Conservation (phyloP, 2,113 vertebrate genomes). For the Nymphicus hollandicus region DNA sequence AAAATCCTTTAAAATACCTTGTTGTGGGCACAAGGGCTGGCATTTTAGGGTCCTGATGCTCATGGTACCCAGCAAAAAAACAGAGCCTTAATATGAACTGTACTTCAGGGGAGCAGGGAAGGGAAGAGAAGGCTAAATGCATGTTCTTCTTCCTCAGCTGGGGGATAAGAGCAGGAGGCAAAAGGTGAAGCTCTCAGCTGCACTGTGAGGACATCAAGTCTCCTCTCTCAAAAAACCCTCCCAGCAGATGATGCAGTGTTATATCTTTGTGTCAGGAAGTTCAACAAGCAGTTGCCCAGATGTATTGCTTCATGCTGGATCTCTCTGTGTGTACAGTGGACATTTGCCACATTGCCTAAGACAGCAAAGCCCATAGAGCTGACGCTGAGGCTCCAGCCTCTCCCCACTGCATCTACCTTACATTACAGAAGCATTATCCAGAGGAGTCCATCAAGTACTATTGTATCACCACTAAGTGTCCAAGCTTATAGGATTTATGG, state of each 20-base stretch:
- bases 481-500: not conserved
- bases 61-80: rapidly evolving
- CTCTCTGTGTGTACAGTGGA: not conserved
- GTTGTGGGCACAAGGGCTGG: not conserved
- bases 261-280: rapidly evolving
- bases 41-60: not conserved
- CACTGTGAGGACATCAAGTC: not conserved
- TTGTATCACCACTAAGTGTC: not conserved
- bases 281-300: not conserved
- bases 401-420: not conserved
- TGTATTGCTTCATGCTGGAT: not conserved
- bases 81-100: not conserved
- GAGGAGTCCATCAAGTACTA: not conserved
- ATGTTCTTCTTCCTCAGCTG: not conserved
- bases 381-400: not conserved
- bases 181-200: not conserved
- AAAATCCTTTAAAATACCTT: not conserved
- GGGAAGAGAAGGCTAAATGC: not conserved
- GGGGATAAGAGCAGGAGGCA: not conserved
- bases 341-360: not conserved
- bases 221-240: not conserved
- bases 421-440: not conserved
- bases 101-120: not conserved
- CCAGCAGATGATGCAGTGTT: rapidly evolving
- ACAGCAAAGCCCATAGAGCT: rapidly evolving